phyloP scores from a whole-genome alignment of 2,113 vertebrate species.

The Rhineura floridana region DNA sequence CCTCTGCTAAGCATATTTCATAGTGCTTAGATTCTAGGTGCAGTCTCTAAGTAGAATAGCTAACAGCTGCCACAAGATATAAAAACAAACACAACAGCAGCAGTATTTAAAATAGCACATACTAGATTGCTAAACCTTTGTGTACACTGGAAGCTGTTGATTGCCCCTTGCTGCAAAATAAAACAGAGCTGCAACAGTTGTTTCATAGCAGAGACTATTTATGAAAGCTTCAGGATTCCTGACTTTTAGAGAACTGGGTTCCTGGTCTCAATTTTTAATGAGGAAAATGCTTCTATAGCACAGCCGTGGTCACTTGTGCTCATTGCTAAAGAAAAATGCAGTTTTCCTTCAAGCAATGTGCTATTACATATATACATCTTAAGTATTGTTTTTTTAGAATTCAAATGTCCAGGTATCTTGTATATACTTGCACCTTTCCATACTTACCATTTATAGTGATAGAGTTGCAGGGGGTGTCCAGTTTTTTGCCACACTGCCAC shows the following conservation, averaged over 20 bases:
- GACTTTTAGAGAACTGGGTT: neutral
- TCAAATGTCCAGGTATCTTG: constrained; percentile 22
- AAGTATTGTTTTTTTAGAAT: constrained; percentile 23
- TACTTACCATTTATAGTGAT: too few relatives aligned
- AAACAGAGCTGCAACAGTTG: constrained; percentile 11
- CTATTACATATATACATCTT: constrained; percentile 38
- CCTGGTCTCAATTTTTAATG: neutral
- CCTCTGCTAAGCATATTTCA: neutral
- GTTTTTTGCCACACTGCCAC: too few relatives aligned
- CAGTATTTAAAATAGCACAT: neutral
- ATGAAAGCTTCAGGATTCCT: neutral
- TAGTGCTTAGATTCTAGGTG: neutral
- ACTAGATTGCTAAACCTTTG: neutral
- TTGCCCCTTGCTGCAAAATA: neutral
- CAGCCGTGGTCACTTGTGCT: neutral
- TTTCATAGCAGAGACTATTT: too few relatives aligned
- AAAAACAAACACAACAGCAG: neutral
- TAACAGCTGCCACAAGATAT: neutral
- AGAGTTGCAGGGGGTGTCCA: too few relatives aligned
- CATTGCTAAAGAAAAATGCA: neutral
- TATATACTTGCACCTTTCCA: neutral
- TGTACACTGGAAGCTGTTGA: neutral
- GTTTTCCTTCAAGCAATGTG: constrained; percentile 35
- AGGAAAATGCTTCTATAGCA: neutral
- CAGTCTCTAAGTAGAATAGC: neutral